These are phyloP conservation scores for Platyscapa corneri DNA, from an alignment of 1,140 invertebrate species.

Conservation along the genomic window DNA sequence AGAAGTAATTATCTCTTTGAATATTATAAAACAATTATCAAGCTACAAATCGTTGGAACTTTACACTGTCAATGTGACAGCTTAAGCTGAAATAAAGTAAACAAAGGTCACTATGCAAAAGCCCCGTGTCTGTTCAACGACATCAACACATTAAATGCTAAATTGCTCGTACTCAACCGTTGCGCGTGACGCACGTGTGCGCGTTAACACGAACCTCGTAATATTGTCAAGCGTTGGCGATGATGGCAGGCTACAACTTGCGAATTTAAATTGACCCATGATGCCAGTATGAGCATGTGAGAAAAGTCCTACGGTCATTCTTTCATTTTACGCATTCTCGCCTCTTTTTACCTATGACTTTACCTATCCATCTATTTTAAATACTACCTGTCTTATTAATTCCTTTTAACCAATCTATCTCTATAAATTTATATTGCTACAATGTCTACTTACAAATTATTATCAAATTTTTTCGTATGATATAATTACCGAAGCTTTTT, in stretches of 20 bases:
- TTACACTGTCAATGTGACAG: neutral
- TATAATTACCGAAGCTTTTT: too few relatives aligned
- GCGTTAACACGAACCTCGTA: neutral
- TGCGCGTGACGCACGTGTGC: slow-evolving; percentile 43
- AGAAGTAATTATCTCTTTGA: neutral
- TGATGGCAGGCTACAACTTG: slow-evolving; percentile 56
- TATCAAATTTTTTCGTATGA: too few relatives aligned
- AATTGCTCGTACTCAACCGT: slow-evolving; percentile 59
- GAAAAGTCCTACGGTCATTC: slow-evolving; percentile 55
- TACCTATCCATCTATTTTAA: too few relatives aligned
- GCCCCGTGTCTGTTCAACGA: slow-evolving; percentile 56
- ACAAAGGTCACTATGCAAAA: slow-evolving; percentile 61
- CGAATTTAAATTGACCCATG: slow-evolving; percentile 61
- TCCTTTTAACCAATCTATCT: too few relatives aligned
- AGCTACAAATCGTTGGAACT: neutral
- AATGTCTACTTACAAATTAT: too few relatives aligned
- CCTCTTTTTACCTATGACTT: too few relatives aligned
- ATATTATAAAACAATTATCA: slow-evolving; percentile 17
- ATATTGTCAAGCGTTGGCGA: neutral
- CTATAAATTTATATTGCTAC: too few relatives aligned
- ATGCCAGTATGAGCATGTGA: slow-evolving; percentile 13
- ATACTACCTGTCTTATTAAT: too few relatives aligned
- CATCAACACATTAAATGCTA: slow-evolving; percentile 70
- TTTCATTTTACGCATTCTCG: slow-evolving; percentile 26
- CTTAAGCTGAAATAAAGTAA: slow-evolving; percentile 69